Evolutionary conservation across 1,140 invertebrate genomes (phyloP).

Genomic region (Trypoxylus dichotomus): DNA sequence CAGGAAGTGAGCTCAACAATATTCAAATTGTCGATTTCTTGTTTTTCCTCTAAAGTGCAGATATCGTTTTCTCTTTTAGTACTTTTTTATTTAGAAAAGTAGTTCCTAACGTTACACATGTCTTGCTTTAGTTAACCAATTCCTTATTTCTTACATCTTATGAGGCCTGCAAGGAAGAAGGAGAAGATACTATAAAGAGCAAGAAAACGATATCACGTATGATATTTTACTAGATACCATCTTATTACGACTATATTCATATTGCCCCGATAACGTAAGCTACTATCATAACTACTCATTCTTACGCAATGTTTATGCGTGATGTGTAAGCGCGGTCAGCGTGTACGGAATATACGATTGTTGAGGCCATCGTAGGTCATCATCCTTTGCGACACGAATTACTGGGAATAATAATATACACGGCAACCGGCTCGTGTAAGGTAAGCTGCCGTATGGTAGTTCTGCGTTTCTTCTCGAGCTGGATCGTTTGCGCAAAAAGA

Average conservation of each 20-base stretch:
- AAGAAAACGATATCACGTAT: background rate
- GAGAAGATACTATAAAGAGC: too few relatives aligned
- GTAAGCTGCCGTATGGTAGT: background rate
- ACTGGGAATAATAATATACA: slow-evolving; percentile 11
- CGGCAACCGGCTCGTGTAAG: slow-evolving; percentile 8
- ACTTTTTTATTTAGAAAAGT: too few relatives aligned
- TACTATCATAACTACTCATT: background rate
- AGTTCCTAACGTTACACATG: too few relatives aligned
- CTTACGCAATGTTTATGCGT: background rate
- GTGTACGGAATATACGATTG: slow-evolving; percentile 12
- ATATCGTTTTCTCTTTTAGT: too few relatives aligned
- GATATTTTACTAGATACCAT: background rate
- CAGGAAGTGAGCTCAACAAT: too few relatives aligned
- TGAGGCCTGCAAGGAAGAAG: too few relatives aligned
- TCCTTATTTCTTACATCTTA: too few relatives aligned
- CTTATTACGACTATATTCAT: background rate
- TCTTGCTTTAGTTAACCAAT: too few relatives aligned
- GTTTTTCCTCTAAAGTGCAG: too few relatives aligned
- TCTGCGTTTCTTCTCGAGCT: background rate
- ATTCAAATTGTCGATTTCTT: too few relatives aligned
- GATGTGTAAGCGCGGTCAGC: background rate
- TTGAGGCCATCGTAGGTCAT: slow-evolving; percentile 18
- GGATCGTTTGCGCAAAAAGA: background rate
- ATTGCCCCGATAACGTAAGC: background rate
- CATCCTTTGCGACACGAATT: slow-evolving; percentile 19